A percentile compares a stretch with the other conserved stretches of the same genome.
phyloP scores from a whole-genome alignment of 1,140 invertebrate genomes.

The Platyscapa corneri region DNA sequence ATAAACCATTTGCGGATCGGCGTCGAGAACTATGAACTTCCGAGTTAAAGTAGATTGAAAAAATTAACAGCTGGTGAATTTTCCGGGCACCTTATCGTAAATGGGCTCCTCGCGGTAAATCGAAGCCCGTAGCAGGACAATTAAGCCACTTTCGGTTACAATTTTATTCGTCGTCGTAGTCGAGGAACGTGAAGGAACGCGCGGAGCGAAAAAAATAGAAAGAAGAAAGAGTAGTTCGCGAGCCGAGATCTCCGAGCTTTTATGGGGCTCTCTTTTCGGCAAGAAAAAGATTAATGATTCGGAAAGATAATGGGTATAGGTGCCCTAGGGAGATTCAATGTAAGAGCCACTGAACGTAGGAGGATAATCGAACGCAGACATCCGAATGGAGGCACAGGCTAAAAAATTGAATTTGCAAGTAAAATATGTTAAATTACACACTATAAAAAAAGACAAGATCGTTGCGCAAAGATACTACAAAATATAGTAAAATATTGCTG shows the following conservation, averaged over 20 bases:
- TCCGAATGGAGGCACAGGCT: background rate
- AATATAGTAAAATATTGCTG: conserved; percentile 2
- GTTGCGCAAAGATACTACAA: background rate
- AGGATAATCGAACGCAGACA: conserved; percentile 22
- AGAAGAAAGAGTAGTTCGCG: background rate
- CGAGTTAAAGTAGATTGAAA: background rate
- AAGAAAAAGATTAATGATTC: conserved; percentile 49
- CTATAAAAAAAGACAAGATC: background rate
- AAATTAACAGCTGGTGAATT: conserved; percentile 11
- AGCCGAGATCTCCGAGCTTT: conserved; percentile 37
- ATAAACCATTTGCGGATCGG: too few relatives aligned
- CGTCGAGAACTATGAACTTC: background rate
- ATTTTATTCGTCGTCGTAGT: conserved; percentile 32
- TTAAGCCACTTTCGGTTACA: conserved; percentile 40
- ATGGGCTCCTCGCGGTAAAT: conserved; percentile 12
- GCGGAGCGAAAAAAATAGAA: background rate
- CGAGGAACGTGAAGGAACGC: conserved; percentile 26
- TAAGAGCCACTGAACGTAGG: background rate
- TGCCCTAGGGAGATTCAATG: conserved; percentile 27
- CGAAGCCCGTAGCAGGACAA: conserved; percentile 14
- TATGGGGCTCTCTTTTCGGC: conserved; percentile 37
- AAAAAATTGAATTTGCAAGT: conserved; percentile 25
- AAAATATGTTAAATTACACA: conserved; percentile 20
- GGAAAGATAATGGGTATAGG: conserved; percentile 43
- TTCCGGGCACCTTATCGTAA: background rate